A percentile compares a stretch with the other conserved stretches of the same genome.
Conservation (phyloP, 1,140 invertebrate genomes). For the Dysdera silvatica region DNA sequence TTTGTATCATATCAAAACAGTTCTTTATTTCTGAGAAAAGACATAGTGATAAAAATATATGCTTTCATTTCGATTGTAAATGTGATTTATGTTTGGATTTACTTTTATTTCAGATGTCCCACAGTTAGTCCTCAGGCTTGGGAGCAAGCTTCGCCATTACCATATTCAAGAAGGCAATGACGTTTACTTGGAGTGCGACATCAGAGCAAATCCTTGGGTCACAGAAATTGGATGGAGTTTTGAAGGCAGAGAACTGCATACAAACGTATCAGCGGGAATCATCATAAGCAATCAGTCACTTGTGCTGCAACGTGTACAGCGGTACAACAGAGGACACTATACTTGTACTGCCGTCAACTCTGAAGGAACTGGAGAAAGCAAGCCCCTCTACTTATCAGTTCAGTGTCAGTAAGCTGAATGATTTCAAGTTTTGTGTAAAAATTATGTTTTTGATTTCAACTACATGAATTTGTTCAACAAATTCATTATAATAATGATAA, state of each 20-base stretch:
- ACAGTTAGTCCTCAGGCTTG: slow-evolving; percentile 34
- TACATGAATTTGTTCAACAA: no score
- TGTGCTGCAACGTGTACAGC: slow-evolving; percentile 61
- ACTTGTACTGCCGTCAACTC: slow-evolving; percentile 79
- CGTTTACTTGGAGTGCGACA: slow-evolving; percentile 51
- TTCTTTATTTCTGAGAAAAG: no score
- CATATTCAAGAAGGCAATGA: slow-evolving; percentile 51
- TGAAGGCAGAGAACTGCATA: slow-evolving; percentile 29
- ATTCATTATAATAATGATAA: no score
- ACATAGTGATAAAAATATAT: no score
- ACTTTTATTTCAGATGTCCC: slow-evolving; percentile 32
- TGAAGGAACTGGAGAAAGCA: slow-evolving; percentile 75
- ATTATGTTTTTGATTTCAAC: no score
- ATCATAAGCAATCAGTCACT: slow-evolving; percentile 72
- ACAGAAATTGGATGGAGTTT: slow-evolving; percentile 31
- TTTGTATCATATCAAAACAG: no score
- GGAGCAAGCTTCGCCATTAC: slow-evolving; percentile 36
- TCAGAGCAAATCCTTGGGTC: slow-evolving; percentile 49
- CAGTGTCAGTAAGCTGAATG: slow-evolving; percentile 88
- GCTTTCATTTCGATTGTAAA: no score
- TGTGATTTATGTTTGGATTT: no score
- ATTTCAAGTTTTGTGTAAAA: no score
- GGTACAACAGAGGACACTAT: slow-evolving; percentile 57
- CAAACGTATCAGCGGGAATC: slow-evolving; percentile 61
- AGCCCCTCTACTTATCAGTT: slow-evolving; percentile 67